These are phyloP conservation scores for Pedionomus torquatus DNA, from an alignment of 2,113 vertebrate species.

Conservation along the genomic window DNA sequence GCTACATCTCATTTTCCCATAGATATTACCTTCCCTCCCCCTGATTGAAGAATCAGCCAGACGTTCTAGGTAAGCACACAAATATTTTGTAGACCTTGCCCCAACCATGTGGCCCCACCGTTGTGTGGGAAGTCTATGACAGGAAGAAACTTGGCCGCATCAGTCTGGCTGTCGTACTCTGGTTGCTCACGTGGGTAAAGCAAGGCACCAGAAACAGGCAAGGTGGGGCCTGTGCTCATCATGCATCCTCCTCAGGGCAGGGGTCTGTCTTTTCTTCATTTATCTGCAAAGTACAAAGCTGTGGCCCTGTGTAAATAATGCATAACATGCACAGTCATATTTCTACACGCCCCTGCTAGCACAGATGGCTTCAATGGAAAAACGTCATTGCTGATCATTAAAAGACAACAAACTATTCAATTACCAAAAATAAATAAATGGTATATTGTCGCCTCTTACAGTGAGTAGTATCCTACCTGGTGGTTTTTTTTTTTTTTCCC, in stretches of 20 bases:
- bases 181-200: fast-evolving
- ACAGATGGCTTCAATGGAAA: slow-evolving; percentile 38
- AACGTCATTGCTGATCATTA: slow-evolving; percentile 2
- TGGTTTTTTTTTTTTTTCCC: neutral
- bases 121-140: neutral
- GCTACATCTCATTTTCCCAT: neutral
- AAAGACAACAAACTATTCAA: slow-evolving; percentile 4
- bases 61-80: neutral
- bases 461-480: neutral
- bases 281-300: slow-evolving; percentile 33
- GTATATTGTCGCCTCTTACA: neutral
- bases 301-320: slow-evolving; percentile 52
- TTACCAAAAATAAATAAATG: neutral
- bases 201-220: neutral
- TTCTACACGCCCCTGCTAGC: neutral
- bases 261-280: slow-evolving; percentile 9
- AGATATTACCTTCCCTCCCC: neutral
- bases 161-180: neutral
- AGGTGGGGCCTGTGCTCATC: neutral
- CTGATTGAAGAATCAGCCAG: neutral
- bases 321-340: slow-evolving; percentile 44
- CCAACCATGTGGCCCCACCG: neutral
- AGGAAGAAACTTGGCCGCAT: neutral
- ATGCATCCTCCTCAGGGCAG: neutral
- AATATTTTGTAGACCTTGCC: neutral